Evolutionary conservation across 2,113 vertebrate genomes (phyloP).

Genomic region (Grantiella picta): DNA sequence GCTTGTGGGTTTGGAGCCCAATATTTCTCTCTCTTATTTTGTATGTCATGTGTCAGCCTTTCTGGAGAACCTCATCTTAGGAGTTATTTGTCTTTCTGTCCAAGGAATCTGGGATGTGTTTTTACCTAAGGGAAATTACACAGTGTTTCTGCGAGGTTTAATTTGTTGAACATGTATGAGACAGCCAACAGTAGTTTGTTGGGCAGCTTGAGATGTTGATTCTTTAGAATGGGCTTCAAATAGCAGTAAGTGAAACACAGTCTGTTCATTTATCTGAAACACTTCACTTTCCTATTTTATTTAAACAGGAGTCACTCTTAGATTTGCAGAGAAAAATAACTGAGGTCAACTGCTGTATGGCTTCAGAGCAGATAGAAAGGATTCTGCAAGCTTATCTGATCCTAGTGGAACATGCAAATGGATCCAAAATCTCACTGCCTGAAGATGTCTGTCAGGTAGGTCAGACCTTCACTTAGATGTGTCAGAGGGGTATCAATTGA

Average conservation of each 20-base stretch:
- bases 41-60: background rate
- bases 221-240: background rate
- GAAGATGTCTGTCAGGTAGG: slow-evolving; percentile 82
- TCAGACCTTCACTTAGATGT: background rate
- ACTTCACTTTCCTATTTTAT: background rate
- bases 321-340: slow-evolving; percentile 66
- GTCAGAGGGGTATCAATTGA: background rate
- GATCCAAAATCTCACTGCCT: slow-evolving; percentile 84
- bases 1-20: background rate
- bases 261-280: background rate
- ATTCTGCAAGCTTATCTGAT: slow-evolving; percentile 82
- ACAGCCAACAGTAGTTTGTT: background rate
- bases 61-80: background rate
- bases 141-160: background rate
- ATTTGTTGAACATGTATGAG: background rate
- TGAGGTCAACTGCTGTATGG: slow-evolving; percentile 20
- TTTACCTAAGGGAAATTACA: background rate
- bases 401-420: slow-evolving; percentile 78
- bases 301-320: slow-evolving; percentile 69
- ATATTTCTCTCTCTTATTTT: background rate
- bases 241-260: background rate
- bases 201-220: background rate
- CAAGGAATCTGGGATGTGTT: background rate
- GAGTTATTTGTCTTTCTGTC: background rate
- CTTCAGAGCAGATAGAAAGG: slow-evolving; percentile 84